Base-by-base conservation (phyloP, 1,140 invertebrate species). In the Sipha flava region DNA sequence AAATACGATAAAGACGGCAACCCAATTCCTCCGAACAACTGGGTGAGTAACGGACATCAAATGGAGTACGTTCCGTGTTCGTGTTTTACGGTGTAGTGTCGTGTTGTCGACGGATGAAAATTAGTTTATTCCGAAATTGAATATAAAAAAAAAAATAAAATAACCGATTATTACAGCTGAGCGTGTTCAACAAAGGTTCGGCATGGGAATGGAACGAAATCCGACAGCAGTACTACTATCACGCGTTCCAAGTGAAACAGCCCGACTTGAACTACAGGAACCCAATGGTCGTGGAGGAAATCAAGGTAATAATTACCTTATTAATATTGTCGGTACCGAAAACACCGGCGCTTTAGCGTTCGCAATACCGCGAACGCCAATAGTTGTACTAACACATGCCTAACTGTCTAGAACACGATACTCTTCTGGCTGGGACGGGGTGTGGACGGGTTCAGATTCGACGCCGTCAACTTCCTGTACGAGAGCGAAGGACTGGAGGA, bases 181-280 rank as follows among this genome's bases (percentile, higher is more conserved):
- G 88, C 62, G 85, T 90, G 80, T 87, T 89, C 34, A 91, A 92
- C 83, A 88, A 89, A 66, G 90, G 90, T 52, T 88, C 90, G 68
- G 92, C 91, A 9, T 95, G 93, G 93, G 85, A 88, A 81, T 94
- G 88, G 84, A 89, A 90, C 82, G 86, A 89, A 47, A 83, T 86
- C 57, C 87, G 93, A 21, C 85, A 89, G 34, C 89, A 93, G 85
- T 95, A 89, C 83, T 95, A 94, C 83, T 86, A 92, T 1, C 92
- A 93, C 84, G 90, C 92, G 81, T 93, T 93, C 83, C 85, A 88
- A 0, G 86, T 86, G 66, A 88, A 89, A 52, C 92, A 93, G 83
- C 92, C 93, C 0, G 93, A 94, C 83, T 86, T 94, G 0, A 94
- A 94, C 85, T 92, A 90, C 83, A 86, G 89, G 18, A 90, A 90